phyloP scores from a whole-genome alignment of 2,113 vertebrate species.

The Thryonomys swinderianus region DNA sequence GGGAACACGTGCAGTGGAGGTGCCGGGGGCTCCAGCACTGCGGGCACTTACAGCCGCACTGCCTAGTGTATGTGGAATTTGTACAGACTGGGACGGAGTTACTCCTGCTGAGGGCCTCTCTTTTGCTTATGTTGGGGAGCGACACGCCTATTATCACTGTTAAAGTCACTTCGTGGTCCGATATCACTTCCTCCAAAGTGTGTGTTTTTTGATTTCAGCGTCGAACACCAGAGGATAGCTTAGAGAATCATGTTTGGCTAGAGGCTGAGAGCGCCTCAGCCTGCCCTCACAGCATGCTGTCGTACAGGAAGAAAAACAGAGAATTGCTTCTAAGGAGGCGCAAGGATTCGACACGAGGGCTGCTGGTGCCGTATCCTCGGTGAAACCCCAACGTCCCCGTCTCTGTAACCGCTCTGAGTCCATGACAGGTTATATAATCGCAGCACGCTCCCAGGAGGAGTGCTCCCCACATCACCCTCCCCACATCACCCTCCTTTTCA shows the following conservation, averaged over 20 bases:
- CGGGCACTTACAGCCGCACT: constrained; percentile 58
- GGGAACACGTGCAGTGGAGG: constrained; percentile 15
- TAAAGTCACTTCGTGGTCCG: constrained; percentile 68
- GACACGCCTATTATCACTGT: constrained; percentile 70
- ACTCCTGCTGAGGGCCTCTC: constrained; percentile 60
- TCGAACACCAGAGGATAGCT: constrained; percentile 59
- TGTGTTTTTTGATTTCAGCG: constrained; percentile 73
- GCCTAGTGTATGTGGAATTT: constrained; percentile 63
- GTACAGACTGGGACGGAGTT: constrained; percentile 42
- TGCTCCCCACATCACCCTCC: constrained; percentile 43
- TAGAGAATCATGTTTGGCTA: constrained; percentile 61
- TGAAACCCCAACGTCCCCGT: constrained; percentile 47
- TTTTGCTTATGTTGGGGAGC: constrained; percentile 63
- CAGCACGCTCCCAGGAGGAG: constrained; percentile 38
- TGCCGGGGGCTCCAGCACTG: neutral
- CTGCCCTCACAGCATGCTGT: constrained; percentile 13
- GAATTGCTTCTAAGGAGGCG: constrained; percentile 58
- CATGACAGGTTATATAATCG: constrained; percentile 71
- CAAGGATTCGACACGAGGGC: neutral
- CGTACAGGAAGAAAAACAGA: constrained; percentile 60
- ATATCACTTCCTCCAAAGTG: constrained; percentile 60
- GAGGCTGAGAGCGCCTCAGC: neutral
- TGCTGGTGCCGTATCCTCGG: constrained; percentile 37
- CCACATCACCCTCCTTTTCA: constrained; percentile 54
- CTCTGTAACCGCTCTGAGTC: constrained; percentile 43